These are phyloP conservation scores for Nipponacmea schrenckii DNA, from an alignment of 2,888 invertebrate genomes.

Conservation along the genomic window DNA sequence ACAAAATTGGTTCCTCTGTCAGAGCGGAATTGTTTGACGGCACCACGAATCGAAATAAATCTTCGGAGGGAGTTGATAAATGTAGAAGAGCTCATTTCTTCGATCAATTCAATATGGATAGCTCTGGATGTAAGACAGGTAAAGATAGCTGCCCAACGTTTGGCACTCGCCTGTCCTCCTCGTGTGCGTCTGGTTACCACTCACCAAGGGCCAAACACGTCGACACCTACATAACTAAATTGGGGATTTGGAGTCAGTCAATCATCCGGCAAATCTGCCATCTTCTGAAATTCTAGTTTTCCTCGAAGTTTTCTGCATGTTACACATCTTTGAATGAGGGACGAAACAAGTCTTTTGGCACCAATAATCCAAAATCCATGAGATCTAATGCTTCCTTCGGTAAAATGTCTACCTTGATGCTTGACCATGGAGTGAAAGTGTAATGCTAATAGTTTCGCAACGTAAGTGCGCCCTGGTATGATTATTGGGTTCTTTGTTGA, in stretches of 20 bases:
- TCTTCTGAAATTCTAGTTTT: too few relatives aligned
- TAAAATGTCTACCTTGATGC: too few relatives aligned
- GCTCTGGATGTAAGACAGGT: slow-evolving; percentile 33
- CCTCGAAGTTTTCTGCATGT: slow-evolving; percentile 27
- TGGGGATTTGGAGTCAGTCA: too few relatives aligned
- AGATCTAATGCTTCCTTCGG: slow-evolving; percentile 27
- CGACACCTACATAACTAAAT: slow-evolving; percentile 29
- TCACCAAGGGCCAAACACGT: slow-evolving; percentile 35
- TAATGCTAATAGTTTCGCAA: slow-evolving; percentile 22
- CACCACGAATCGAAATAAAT: slow-evolving; percentile 25
- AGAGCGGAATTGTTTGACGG: background rate
- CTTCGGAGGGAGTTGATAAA: slow-evolving; percentile 37
- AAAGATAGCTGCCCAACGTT: slow-evolving; percentile 36
- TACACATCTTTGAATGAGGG: slow-evolving; percentile 25
- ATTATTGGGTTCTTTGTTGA: background rate
- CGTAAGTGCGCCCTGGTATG: slow-evolving; percentile 13
- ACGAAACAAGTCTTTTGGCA: slow-evolving; percentile 21
- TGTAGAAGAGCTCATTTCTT: slow-evolving; percentile 33
- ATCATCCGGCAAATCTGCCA: too few relatives aligned
- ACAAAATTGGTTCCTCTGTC: background rate
- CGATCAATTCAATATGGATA: slow-evolving; percentile 38
- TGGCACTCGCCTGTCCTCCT: slow-evolving; percentile 27
- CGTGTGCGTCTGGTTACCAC: slow-evolving; percentile 30
- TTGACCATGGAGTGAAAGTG: slow-evolving; percentile 26
- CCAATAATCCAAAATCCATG: slow-evolving; percentile 34